Percentiles rank a stretch among this genome's conserved stretches.
Evolutionary conservation across 2,888 invertebrate species (phyloP).

Genomic region (Erpobdella octoculata): DNA sequence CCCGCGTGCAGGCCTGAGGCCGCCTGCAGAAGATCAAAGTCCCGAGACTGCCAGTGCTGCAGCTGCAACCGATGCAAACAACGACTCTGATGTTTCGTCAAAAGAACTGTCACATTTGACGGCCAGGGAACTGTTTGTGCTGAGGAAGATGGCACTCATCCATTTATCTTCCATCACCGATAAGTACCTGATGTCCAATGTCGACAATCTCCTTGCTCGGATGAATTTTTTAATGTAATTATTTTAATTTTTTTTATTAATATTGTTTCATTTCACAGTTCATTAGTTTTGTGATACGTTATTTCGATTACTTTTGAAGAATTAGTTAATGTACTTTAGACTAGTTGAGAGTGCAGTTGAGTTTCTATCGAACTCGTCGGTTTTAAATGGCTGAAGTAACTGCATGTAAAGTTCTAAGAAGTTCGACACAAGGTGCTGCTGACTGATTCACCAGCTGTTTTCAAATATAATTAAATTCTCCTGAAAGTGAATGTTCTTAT

Average conservation of each 20-base stretch:
- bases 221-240: neutral
- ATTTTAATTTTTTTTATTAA: neutral
- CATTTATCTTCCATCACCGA: slow-evolving; percentile 84
- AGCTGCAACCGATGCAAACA: slow-evolving; percentile 14
- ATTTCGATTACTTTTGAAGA: no score
- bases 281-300: no score
- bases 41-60: neutral
- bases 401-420: no score
- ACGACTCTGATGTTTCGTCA: neutral
- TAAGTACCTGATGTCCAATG: slow-evolving; percentile 56
- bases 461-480: no score
- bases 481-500: no score
- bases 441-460: no score
- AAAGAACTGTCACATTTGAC: slow-evolving; percentile 31
- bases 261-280: no score
- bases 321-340: no score
- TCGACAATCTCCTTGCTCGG: slow-evolving; percentile 20
- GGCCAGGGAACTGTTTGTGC: slow-evolving; percentile 75
- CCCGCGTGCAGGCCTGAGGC: neutral
- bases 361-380: no score
- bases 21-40: neutral
- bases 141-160: slow-evolving; percentile 76
- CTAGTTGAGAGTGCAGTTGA: no score
- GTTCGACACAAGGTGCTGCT: no score
- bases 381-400: no score